These are phyloP conservation scores for Ectropis crepuscularia DNA, from an alignment of 2,888 invertebrate genomes.

Conservation along the genomic window DNA sequence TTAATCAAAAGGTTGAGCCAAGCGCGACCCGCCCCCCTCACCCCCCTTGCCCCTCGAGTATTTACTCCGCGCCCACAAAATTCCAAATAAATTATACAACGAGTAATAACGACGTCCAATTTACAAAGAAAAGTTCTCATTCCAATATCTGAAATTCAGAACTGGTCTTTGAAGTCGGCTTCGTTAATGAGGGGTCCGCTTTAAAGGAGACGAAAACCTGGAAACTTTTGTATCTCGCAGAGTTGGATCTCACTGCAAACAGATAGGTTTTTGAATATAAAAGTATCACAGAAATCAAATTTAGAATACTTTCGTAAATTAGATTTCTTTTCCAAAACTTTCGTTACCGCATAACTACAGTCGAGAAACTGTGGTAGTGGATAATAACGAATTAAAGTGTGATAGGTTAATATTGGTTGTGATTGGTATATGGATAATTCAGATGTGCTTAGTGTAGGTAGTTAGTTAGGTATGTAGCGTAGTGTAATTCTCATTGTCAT, in stretches of 20 bases:
- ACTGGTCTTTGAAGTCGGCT: constrained; percentile 52
- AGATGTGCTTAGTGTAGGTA: too few relatives aligned
- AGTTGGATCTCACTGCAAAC: neutral
- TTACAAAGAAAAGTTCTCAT: constrained; percentile 66
- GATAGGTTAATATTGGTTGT: too few relatives aligned
- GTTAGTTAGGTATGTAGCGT: too few relatives aligned
- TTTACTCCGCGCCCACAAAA: constrained; percentile 40
- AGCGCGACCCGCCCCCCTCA: constrained; percentile 25
- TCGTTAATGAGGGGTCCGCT: constrained; percentile 51
- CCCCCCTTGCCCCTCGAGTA: constrained; percentile 5
- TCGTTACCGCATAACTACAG: too few relatives aligned
- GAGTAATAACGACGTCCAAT: constrained; percentile 71
- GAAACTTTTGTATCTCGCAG: neutral
- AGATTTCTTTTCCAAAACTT: too few relatives aligned
- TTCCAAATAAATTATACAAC: constrained; percentile 62
- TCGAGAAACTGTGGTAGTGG: too few relatives aligned
- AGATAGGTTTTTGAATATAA: too few relatives aligned
- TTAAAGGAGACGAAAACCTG: constrained; percentile 25
- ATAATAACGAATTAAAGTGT: too few relatives aligned
- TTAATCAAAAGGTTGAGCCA: constrained; percentile 19
- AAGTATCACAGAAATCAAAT: too few relatives aligned
- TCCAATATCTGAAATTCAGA: constrained; percentile 49
- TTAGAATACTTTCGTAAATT: too few relatives aligned
- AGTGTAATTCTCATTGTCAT: too few relatives aligned
- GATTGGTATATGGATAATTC: too few relatives aligned